Evolutionary conservation across 2,797 vertebrate species (phyloP), one percentile per base, ranked within the genome.

Genomic region (Petrocephalus sullivani): DNA sequence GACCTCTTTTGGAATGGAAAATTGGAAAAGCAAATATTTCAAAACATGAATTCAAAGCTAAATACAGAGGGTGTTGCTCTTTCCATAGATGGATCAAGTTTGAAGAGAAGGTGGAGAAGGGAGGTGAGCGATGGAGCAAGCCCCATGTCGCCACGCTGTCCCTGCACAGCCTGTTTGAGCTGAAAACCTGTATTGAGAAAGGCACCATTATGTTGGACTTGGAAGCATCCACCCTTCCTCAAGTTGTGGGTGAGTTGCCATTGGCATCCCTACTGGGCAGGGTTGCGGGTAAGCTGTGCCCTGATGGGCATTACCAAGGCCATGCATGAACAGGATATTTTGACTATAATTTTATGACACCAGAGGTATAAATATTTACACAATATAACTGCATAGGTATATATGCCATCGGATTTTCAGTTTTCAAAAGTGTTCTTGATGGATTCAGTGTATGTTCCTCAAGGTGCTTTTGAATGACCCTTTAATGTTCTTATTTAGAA

Each of bases 71-170:
- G 51, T 28, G 51, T 23, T 23, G 0, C 51, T 46, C n/a, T 12
- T 54, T 84, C 0, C 28, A 0, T 83, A 99, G 98, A 91, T 99
- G 98, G 98, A 98, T 99, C 92, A 99, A 99, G 92, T 99, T 99
- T 91, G 98, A 99, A 94, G 98, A 99, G 95, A 99, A 98, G 93
- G 98, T 99, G 85, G 98, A 99, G 90, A 96, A 97, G 89, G 98
- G 98, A 0, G 98, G 98, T 0, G 98, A 99, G 90, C 95, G 98
- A 87, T 99, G 98, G 98, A 99, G 98, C 90, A 99, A 99, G 89
- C 98, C 98, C 1, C 98, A 99, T 0, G 98, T 99, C 89, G 96
- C 96, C 91, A 96, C 96, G 2, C 91, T 97, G 91, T 95, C 96
- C 61, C 85, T 96, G 0, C 96, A 97, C 92, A 99, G 98, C 90